Evolutionary conservation across 2,888 invertebrate species (phyloP), one percentile per base, ranked within the genome.

Genomic region (Agriopis aurantiaria): DNA sequence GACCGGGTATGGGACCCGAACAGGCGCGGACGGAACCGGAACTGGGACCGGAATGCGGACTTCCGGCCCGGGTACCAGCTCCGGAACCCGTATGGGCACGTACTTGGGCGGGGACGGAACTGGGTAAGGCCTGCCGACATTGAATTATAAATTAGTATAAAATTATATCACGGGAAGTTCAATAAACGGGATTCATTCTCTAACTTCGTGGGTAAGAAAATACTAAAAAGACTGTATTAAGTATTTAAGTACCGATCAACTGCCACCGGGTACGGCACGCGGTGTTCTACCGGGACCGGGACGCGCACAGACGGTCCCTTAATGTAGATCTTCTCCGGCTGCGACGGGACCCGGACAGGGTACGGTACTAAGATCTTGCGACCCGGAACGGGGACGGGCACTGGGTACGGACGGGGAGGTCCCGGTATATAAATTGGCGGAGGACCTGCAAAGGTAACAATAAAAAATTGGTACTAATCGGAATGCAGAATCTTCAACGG

Each of bases 381-480:
- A n/a, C 88, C 86, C 3, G 89, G 90, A 8, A 88, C 84, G 1
- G 91, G 91, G 2, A 91, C 82, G 0, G 88, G 92, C 10, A 91
- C 90, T 4, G 91, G 92, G 77, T 86, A 89, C 1, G 91, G 91
- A 62, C 90, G 89, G 5, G 87, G 84, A 4, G 90, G 91, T 55
- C 92, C 92, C 2, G 91, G 92, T 52, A 92, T 84, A 3, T 87
- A 65, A 43, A 85, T 77, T 9, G 90, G 89, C 46, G 88, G 89
- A 45, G 89, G 90, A 78, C 91, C 92, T 91, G 80, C 23, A 70
- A 78, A 14, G 33, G 49, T 45, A 12, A 67, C 40, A n/a, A 10
- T 3, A 33, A 33, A 33, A 33, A 33, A n/a, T 1, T 33, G 33
- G 33, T 3, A 33, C 33, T 33, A 33, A 33, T 33, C 33, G 33